Conservation (phyloP, 2,888 invertebrate genomes). For the Drosophila basisetae region DNA sequence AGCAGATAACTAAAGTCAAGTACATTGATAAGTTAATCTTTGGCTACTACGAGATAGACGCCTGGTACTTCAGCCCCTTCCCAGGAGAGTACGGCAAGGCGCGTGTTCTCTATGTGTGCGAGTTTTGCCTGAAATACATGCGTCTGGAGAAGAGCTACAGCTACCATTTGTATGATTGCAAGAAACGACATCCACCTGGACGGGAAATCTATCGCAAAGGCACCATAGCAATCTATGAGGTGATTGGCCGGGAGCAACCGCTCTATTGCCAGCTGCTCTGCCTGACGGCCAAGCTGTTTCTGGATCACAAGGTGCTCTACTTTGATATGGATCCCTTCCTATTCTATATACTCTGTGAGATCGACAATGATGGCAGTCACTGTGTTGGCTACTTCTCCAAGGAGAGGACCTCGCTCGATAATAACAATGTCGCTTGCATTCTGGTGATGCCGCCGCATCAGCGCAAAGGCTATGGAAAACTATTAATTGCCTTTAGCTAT, state of each 20-base stretch:
- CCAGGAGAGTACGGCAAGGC: slow-evolving; percentile 98
- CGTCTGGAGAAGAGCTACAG: slow-evolving; percentile 95
- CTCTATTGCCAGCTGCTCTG: slow-evolving; percentile 98
- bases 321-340: slow-evolving; percentile 99
- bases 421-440: slow-evolving; percentile 97
- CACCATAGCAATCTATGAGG: slow-evolving; percentile 97
- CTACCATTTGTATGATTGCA: slow-evolving; percentile 94
- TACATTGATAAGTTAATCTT: slow-evolving; percentile 90
- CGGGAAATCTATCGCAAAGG: slow-evolving; percentile 98
- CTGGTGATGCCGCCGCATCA: slow-evolving; percentile 99
- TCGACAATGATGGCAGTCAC: slow-evolving; percentile 96
- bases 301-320: slow-evolving; percentile 98
- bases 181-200: slow-evolving; percentile 95
- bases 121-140: slow-evolving; percentile 99
- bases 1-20: slow-evolving; percentile 91
- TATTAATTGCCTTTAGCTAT: slow-evolving; percentile 98
- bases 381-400: slow-evolving; percentile 99
- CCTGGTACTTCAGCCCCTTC: slow-evolving; percentile 99
- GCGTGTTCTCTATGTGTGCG: slow-evolving; percentile 96
- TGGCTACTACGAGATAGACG: slow-evolving; percentile 97
- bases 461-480: slow-evolving; percentile 96
- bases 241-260: slow-evolving; percentile 97
- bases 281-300: slow-evolving; percentile 96
- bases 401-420: slow-evolving; percentile 98
- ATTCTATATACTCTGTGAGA: slow-evolving; percentile 94